Conservation (phyloP, 2,888 invertebrate species). For the Leptinotarsa peninsularis region DNA sequence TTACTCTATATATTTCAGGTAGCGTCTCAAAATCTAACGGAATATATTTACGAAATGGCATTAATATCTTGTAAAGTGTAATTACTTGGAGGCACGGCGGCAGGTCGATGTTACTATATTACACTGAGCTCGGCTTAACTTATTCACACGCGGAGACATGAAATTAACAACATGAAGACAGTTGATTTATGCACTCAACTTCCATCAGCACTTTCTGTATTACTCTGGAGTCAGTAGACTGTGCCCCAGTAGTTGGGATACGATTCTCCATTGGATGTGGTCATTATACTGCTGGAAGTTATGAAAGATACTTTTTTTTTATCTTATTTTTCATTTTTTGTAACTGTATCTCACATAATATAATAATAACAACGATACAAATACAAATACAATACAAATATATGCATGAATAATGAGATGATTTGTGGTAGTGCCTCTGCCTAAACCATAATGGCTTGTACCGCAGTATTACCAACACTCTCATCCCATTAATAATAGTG, state of each 20-base stretch:
- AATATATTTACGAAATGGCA: slow-evolving; percentile 47
- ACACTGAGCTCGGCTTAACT: slow-evolving; percentile 50
- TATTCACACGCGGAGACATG: slow-evolving; percentile 52
- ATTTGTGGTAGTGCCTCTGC: too few relatives aligned
- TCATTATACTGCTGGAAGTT: background rate
- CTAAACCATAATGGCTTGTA: too few relatives aligned
- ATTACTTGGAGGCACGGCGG: slow-evolving; percentile 44
- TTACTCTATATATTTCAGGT: slow-evolving; percentile 36
- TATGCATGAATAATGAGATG: too few relatives aligned
- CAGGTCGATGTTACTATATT: slow-evolving; percentile 48
- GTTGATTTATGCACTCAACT: slow-evolving; percentile 53
- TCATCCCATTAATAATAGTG: too few relatives aligned
- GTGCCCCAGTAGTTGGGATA: background rate
- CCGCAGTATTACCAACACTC: too few relatives aligned
- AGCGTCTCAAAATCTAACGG: slow-evolving; percentile 27
- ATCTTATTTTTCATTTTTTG: too few relatives aligned
- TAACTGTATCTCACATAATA: too few relatives aligned
- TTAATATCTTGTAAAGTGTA: slow-evolving; percentile 49
- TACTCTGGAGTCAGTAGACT: slow-evolving; percentile 9
- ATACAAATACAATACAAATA: too few relatives aligned
- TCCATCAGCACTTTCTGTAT: slow-evolving; percentile 44
- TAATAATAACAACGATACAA: too few relatives aligned
- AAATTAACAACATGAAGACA: slow-evolving; percentile 56
- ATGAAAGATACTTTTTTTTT: too few relatives aligned
- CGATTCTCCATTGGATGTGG: background rate